These are phyloP conservation scores for Heliconius sara DNA, from an alignment of 2,888 invertebrate species.

Conservation along the genomic window DNA sequence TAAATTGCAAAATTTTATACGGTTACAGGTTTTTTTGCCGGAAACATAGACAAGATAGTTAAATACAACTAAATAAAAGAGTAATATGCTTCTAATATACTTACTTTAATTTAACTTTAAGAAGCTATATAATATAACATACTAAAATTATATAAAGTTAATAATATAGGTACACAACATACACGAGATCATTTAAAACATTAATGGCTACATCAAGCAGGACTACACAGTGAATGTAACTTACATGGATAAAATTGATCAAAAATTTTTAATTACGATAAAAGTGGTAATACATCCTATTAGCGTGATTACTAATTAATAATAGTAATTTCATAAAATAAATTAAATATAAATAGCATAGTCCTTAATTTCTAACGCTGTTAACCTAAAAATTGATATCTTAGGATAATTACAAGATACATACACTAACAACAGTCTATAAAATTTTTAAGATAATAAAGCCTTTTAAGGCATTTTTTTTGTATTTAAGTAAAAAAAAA, in stretches of 20 bases:
- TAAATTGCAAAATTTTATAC: too few relatives aligned
- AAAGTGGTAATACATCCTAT: not conserved
- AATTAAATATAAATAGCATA: not conserved
- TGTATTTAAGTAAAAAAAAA: not conserved
- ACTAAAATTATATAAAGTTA: not conserved
- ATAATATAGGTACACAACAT: not conserved
- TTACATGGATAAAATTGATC: not conserved
- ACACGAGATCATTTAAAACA: not conserved
- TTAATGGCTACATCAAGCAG: not conserved
- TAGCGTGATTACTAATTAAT: not conserved
- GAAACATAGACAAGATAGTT: not conserved
- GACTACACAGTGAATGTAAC: not conserved
- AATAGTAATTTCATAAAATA: too few relatives aligned
- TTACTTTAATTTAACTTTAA: slow-evolving; percentile 1
- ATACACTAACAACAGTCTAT: not conserved
- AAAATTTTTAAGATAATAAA: too few relatives aligned
- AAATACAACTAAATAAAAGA: not conserved
- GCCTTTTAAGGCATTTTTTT: too few relatives aligned
- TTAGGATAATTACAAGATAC: not conserved
- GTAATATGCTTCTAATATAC: not conserved
- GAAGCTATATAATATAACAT: not conserved
- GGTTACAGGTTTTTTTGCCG: too few relatives aligned
- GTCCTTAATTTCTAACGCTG: not conserved
- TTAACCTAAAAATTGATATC: not conserved
- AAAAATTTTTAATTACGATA: not conserved